Percentiles rank a stretch among this genome's conserved stretches.
Evolutionary conservation across 2,797 vertebrate genomes (phyloP).

Genomic region (Anguilla pacifica): DNA sequence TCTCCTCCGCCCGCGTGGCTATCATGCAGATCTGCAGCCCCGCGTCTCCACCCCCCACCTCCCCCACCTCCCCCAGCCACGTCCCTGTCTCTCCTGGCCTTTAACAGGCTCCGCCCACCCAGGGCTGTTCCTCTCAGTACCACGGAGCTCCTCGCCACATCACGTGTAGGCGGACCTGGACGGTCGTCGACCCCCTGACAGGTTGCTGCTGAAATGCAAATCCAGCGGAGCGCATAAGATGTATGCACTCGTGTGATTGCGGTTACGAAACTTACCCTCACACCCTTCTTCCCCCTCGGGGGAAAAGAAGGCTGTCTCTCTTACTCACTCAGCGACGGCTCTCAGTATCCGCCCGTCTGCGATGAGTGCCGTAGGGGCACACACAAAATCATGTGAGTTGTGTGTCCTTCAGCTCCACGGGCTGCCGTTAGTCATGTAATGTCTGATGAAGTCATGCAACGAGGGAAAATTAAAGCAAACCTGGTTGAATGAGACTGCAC

Average conservation of each 20-base stretch:
- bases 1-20: not conserved
- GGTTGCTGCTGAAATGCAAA: not conserved
- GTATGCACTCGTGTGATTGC: not conserved
- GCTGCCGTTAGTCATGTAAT: not conserved
- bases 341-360: not conserved
- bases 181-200: not conserved
- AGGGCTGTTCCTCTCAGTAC: not conserved
- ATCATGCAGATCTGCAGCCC: not conserved
- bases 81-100: not conserved
- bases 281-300: not conserved
- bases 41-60: too few relatives aligned
- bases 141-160: not conserved
- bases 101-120: not conserved
- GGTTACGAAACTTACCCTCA: not conserved
- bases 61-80: too few relatives aligned
- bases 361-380: not conserved
- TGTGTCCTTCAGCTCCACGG: not conserved
- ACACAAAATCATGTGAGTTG: not conserved
- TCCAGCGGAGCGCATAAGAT: not conserved
- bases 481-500: not conserved
- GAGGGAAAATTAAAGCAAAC: not conserved
- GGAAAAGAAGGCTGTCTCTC: not conserved
- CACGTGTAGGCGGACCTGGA: not conserved
- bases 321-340: not conserved
- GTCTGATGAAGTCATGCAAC: not conserved